These are phyloP conservation scores for Malacoctenus gilli DNA, from an alignment of 2,797 vertebrate genomes.

Conservation along the genomic window DNA sequence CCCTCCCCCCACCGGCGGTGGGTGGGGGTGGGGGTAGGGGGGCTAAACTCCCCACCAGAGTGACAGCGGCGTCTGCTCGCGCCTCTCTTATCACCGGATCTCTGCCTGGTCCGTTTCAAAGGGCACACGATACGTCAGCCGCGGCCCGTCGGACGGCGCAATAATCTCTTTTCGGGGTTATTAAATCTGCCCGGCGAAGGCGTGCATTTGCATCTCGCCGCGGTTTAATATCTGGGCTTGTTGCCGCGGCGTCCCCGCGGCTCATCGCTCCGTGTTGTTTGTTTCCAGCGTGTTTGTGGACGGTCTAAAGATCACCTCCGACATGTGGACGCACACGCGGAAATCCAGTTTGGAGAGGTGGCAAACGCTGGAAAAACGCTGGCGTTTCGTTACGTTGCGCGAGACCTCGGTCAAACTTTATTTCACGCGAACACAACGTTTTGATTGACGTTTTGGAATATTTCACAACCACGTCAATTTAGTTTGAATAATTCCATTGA, in stretches of 20 bases:
- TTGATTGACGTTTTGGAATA: too few relatives aligned
- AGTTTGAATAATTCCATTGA: background rate
- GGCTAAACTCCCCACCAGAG: conserved; percentile 42
- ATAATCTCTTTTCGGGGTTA: background rate
- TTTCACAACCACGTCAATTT: too few relatives aligned
- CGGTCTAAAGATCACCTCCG: conserved; percentile 65
- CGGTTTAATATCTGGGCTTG: background rate
- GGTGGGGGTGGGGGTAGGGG: too few relatives aligned
- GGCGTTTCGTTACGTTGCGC: conserved; percentile 23
- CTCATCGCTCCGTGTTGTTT: conserved; percentile 32
- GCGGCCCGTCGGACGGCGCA: conserved; percentile 3
- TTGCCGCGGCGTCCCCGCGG: background rate
- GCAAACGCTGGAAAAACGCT: conserved; percentile 16
- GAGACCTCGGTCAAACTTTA: conserved; percentile 8
- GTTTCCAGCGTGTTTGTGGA: conserved; percentile 46
- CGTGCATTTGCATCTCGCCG: background rate
- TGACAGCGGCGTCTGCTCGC: conserved; percentile 74
- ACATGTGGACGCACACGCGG: background rate
- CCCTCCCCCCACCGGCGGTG: conserved; percentile 13
- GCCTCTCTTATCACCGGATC: conserved; percentile 51
- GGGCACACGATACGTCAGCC: conserved; percentile 15
- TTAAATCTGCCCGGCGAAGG: conserved; percentile 20
- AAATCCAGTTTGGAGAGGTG: conserved; percentile 19
- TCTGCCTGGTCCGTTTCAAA: conserved; percentile 56
- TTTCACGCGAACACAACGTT: too few relatives aligned